Percentiles rank a stretch among this genome's conserved stretches.
Evolutionary conservation across 1,140 invertebrate genomes (phyloP).

Genomic region (Phymastichus coffea): DNA sequence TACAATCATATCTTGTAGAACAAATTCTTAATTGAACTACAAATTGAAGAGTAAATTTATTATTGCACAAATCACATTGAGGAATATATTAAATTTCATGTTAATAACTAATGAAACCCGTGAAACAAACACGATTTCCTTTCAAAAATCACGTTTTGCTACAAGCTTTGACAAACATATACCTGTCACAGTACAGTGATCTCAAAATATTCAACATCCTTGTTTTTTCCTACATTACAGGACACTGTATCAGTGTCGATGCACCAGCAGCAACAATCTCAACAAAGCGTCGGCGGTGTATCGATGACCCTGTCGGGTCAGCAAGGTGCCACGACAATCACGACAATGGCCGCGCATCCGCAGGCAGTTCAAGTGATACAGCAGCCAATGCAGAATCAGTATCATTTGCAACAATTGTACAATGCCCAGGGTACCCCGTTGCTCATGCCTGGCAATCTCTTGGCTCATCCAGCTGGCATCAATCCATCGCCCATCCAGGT

Average conservation of each 20-base stretch:
- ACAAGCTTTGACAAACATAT: too few relatives aligned
- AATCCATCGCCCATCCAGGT: conserved; percentile 80
- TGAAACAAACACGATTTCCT: too few relatives aligned
- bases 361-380: conserved; percentile 75
- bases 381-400: conserved; percentile 76
- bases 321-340: conserved; percentile 52
- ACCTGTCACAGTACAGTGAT: too few relatives aligned
- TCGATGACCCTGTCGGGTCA: conserved; percentile 54
- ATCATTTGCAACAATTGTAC: conserved; percentile 75
- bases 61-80: too few relatives aligned
- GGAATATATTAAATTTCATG: too few relatives aligned
- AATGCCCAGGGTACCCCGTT: conserved; percentile 73
- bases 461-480: conserved; percentile 70
- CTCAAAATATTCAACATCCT: too few relatives aligned
- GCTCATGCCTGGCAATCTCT: conserved; percentile 77
- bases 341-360: conserved; percentile 53
- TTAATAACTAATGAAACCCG: too few relatives aligned
- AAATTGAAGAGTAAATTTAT: too few relatives aligned
- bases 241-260: conserved; percentile 52
- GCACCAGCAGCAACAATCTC: conserved; percentile 56
- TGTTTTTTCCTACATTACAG: too few relatives aligned
- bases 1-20: too few relatives aligned
- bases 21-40: too few relatives aligned
- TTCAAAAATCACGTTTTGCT: too few relatives aligned
- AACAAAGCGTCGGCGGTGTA: conserved; percentile 57